These are phyloP conservation scores for Vidua macroura DNA, from an alignment of 2,113 vertebrate genomes.

Conservation along the genomic window DNA sequence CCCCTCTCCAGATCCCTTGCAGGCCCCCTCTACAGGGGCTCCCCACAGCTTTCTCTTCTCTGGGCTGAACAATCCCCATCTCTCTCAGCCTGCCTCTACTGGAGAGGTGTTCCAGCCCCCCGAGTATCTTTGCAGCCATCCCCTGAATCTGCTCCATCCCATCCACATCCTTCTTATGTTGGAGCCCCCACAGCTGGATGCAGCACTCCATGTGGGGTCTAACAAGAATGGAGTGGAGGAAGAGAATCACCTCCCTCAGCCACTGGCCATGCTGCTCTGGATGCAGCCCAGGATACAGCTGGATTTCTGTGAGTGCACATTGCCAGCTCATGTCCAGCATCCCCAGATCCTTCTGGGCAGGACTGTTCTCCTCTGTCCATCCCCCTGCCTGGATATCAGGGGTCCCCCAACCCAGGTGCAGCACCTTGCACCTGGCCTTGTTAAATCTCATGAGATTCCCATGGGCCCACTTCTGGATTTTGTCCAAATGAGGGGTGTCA, in stretches of 20 bases:
- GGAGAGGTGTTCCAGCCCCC: neutral
- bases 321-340: too few relatives aligned
- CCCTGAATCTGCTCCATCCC: neutral
- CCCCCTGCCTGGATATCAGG: rapidly evolving
- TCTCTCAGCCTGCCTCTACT: neutral
- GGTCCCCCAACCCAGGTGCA: neutral
- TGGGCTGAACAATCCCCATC: neutral
- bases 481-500: neutral
- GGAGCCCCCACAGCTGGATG: neutral
- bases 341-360: neutral
- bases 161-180: neutral
- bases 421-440: neutral
- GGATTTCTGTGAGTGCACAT: neutral
- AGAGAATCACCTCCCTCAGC: neutral
- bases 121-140: neutral
- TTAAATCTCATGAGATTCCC: neutral
- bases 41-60: neutral
- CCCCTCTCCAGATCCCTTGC: neutral
- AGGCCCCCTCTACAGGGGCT: neutral
- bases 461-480: neutral
- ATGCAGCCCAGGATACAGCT: neutral
- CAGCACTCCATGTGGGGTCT: neutral
- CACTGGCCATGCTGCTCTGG: neutral
- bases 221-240: neutral
- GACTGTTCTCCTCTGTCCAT: neutral